A percentile compares a stretch with the other conserved stretches of the same genome.
Evolutionary conservation across 2,797 vertebrate species (phyloP).

Genomic region (Petrocephalus sullivani): DNA sequence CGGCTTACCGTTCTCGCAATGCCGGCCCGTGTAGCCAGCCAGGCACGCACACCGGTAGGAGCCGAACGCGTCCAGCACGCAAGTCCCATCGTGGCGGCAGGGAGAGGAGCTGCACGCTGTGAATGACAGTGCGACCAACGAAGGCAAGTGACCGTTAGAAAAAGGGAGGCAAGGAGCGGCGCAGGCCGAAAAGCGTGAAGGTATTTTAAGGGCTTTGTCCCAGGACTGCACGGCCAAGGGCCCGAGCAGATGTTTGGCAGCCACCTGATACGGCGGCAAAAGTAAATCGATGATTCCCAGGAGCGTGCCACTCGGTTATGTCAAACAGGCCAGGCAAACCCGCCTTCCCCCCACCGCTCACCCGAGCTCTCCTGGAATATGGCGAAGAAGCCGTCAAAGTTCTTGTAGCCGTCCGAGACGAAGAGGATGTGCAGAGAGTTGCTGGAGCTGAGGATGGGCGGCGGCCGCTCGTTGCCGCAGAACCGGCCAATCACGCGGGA

Average conservation of each 20-base stretch:
- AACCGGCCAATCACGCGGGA: constrained; percentile 80
- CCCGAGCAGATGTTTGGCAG: background rate
- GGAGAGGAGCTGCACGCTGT: constrained; percentile 89
- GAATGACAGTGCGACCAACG: background rate
- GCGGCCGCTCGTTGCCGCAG: constrained; percentile 84
- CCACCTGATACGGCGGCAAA: background rate
- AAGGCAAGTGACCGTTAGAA: background rate
- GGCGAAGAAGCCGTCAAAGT: constrained; percentile 93
- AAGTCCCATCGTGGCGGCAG: constrained; percentile 89
- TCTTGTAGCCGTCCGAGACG: constrained; percentile 92
- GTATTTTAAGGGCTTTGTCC: constrained; percentile 1
- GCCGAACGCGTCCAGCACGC: constrained; percentile 71
- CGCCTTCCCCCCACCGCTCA: constrained; percentile 33
- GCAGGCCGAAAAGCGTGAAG: background rate
- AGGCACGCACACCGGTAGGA: constrained; percentile 86
- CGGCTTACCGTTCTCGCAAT: constrained; percentile 87
- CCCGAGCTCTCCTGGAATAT: constrained; percentile 90
- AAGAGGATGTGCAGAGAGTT: constrained; percentile 86
- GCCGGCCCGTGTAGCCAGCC: constrained; percentile 84
- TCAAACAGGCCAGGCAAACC: background rate
- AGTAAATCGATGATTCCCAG: background rate
- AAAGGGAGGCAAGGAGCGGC: background rate
- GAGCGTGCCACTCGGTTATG: background rate
- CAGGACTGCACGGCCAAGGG: background rate
- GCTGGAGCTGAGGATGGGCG: constrained; percentile 75